Evolutionary conservation across 2,113 vertebrate genomes (phyloP), one percentile per base, ranked within the genome.

Genomic region (Arizona elegans): DNA sequence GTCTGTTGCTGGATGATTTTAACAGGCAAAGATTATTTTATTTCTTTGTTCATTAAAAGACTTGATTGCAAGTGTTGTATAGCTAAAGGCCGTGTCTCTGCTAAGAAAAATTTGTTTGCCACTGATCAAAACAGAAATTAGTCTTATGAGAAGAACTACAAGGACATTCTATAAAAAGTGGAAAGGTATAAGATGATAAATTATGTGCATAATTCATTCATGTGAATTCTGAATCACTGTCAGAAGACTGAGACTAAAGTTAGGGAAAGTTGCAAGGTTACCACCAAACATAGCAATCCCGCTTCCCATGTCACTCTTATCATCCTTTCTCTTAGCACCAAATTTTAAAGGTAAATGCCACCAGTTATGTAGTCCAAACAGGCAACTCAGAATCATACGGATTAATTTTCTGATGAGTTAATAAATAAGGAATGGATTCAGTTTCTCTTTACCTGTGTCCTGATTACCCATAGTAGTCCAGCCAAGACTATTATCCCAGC

Each of bases 61-160:
- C 21, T 91, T 90, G 81, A 87, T n/a, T 93, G 89, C 50, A 87
- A 93, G 89, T 88, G 87, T 93, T 90, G n/a, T 70, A 85, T 87
- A 58, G 88, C 89, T 75, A 91, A 87, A 52, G 55, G 47, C 17
- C 19, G 24, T 26, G 50, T 50, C 52, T 85, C 89, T 91, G 89
- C 85, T 93, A 85, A 50, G 52, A 10, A 11, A 87, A 91, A 90
- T 58, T 85, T 55, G 92, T 24, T 53, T 87, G 47, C 50, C 38
- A 52, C 59, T 91, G 81, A 87, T 87, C 90, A 70, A 87, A 70
- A 89, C 87, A 91, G 89, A 91, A 47, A 70, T 29, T 52, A n/a
- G 24, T 24, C 11, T 91, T 15, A 29, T 47, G 24, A 91, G 10
- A 62, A 93, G 55, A 86, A 43, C 55, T 90, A 56, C 15, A 53